Evolutionary conservation across 2,797 vertebrate species (phyloP), one percentile per base, ranked within the genome.

Genomic region (Spea hammondii): DNA sequence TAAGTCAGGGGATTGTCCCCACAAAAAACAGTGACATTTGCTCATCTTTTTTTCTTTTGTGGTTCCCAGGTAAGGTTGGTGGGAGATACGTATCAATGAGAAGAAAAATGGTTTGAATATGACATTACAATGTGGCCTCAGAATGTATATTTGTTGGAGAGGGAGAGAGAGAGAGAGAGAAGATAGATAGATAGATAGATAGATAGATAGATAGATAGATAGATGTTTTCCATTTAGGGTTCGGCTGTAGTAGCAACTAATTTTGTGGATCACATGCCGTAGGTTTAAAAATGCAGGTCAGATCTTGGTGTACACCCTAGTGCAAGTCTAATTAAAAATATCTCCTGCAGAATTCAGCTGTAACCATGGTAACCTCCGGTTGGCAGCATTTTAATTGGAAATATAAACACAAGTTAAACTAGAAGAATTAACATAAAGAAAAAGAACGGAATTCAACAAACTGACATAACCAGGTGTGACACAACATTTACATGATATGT

Each of bases 381-480:
- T 74, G 32, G 65, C 75, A 57, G 80, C 77, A 82, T 82, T 49
- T 70, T 82, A 82, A 82, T 82, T 82, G 80, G 80, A 77, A 82
- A 73, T 82, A 74, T 74, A 82, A 82, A 82, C 75, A 82, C 69
- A 82, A 82, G 70, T 82, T 77, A 73, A 82, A 78, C 74, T 78
- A 82, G 75, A 70, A 47, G 77, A 70, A 82, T 73, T 70, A 77
- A 65, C 75, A 82, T 82, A 77, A 77, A 74, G 70, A 69, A 77
- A 55, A 60, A 70, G 75, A 77, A 81, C 53, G 69, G 54, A 70
- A 10, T 57, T 77, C 75, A 57, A 65, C 57, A 46, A 50, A 46
- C 79, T 81, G 80, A 82, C 75, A 82, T 82, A 82, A 82, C 80
- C 64, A 82, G 80, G 80, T 82, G 80, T 82, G 80, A 82, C 79